Percentiles rank a stretch among this genome's conserved stretches.
Conservation (phyloP, 2,113 vertebrate genomes). For the Nyctibius bracteatus region DNA sequence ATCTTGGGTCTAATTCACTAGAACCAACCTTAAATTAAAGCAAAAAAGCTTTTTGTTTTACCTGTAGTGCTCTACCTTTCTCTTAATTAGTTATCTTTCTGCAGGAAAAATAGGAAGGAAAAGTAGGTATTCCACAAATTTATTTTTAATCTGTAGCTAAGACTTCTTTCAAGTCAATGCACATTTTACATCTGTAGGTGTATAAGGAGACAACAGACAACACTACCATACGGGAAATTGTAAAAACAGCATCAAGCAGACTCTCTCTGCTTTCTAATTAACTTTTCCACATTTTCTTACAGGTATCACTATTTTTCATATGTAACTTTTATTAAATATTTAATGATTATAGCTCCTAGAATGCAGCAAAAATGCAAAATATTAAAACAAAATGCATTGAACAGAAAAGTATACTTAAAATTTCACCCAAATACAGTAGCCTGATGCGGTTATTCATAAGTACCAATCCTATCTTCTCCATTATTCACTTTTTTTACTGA, state of each 20-base stretch:
- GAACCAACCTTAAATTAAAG: background rate
- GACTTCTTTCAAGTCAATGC: background rate
- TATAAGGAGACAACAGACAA: background rate
- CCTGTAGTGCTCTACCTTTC: background rate
- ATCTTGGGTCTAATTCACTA: background rate
- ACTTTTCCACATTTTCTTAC: background rate
- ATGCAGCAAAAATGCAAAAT: background rate
- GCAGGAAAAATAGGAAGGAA: background rate
- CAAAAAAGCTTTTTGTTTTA: background rate
- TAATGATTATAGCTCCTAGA: background rate
- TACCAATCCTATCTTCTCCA: background rate
- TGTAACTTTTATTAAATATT: background rate
- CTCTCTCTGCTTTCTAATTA: background rate
- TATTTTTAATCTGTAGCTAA: background rate
- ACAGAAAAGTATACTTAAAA: background rate
- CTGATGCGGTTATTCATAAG: background rate
- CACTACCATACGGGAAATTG: background rate
- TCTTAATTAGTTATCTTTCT: background rate
- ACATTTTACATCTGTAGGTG: background rate
- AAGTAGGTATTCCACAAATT: background rate
- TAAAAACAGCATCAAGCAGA: background rate
- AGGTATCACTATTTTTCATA: background rate
- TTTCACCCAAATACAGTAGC: background rate
- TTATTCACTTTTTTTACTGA: background rate
- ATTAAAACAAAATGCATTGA: background rate